Evolutionary conservation across 2,113 vertebrate species (phyloP).

Genomic region (Pollachius pollachius): DNA sequence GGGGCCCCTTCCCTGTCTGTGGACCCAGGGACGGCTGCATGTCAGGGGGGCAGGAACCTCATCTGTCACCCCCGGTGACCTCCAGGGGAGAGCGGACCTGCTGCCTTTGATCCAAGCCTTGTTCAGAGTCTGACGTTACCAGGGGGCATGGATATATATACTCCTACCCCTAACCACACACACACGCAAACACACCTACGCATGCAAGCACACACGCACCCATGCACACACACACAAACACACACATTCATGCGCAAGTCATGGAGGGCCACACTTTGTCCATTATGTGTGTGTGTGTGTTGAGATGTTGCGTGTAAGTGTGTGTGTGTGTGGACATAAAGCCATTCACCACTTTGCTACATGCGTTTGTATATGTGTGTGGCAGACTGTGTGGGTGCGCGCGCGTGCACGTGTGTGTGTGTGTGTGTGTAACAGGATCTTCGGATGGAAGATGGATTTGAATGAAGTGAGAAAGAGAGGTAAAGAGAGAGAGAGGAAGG

Average conservation of each 20-base stretch:
- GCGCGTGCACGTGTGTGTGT: not conserved
- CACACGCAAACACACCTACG: not conserved
- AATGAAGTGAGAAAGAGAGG: not conserved
- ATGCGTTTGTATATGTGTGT: not conserved
- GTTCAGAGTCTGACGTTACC: constrained; percentile 19
- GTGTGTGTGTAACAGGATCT: constrained; percentile 3
- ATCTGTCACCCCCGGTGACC: constrained; percentile 39
- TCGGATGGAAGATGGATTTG: not conserved
- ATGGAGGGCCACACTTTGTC: not conserved
- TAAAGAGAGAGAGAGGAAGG: too few species aligned
- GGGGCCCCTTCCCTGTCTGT: not conserved
- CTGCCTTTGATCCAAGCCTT: constrained; percentile 48
- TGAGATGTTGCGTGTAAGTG: too few species aligned
- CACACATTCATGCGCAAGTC: not conserved
- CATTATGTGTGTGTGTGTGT: not conserved
- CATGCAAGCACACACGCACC: not conserved
- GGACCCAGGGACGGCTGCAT: not conserved
- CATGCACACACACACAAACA: not conserved
- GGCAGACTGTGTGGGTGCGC: not conserved
- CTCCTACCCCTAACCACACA: too few species aligned
- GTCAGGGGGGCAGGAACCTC: constrained; percentile 3
- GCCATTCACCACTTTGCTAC: too few species aligned
- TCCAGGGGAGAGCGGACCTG: constrained; percentile 35
- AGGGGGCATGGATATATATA: not conserved
- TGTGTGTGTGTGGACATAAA: not conserved